phyloP scores from a whole-genome alignment of 2,797 vertebrate species.

The Gymnothorax reevesii region DNA sequence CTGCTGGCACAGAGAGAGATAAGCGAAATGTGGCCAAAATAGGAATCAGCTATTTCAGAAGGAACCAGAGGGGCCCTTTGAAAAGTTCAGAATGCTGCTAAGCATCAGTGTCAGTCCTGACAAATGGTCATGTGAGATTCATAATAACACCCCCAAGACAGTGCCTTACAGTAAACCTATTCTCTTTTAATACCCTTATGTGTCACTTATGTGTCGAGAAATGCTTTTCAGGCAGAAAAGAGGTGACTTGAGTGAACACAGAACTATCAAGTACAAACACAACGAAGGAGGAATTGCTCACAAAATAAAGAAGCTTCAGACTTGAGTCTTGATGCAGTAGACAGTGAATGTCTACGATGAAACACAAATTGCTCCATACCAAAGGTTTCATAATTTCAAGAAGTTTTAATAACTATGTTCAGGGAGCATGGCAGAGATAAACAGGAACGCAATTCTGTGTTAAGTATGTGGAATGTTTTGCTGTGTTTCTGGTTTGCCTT shows the following conservation, averaged over 20 bases:
- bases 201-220: not conserved
- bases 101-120: slow-evolving; percentile 51
- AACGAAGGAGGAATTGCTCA: no score
- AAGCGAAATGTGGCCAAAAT: not conserved
- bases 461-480: not conserved
- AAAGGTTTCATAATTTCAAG: not conserved
- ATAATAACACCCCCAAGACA: slow-evolving; percentile 33
- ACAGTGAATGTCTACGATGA: not conserved
- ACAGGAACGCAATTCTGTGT: not conserved
- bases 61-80: slow-evolving; percentile 30
- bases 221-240: not conserved
- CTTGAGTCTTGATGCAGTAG: no score
- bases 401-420: not conserved
- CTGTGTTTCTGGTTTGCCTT: not conserved
- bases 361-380: not conserved
- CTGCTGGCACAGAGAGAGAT: not conserved
- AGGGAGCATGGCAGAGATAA: not conserved
- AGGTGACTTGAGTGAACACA: not conserved
- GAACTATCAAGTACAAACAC: not conserved
- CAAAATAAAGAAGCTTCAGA: no score
- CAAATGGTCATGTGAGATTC: slow-evolving; percentile 48
- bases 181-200: slow-evolving; percentile 35
- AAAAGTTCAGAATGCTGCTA: slow-evolving; percentile 36
- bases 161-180: slow-evolving; percentile 36
- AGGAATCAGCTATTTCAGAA: slow-evolving; percentile 28